Percentiles rank a stretch among this genome's conserved stretches.
phyloP scores from a whole-genome alignment of 2,113 vertebrate genomes.

The Chelonoidis abingdonii region DNA sequence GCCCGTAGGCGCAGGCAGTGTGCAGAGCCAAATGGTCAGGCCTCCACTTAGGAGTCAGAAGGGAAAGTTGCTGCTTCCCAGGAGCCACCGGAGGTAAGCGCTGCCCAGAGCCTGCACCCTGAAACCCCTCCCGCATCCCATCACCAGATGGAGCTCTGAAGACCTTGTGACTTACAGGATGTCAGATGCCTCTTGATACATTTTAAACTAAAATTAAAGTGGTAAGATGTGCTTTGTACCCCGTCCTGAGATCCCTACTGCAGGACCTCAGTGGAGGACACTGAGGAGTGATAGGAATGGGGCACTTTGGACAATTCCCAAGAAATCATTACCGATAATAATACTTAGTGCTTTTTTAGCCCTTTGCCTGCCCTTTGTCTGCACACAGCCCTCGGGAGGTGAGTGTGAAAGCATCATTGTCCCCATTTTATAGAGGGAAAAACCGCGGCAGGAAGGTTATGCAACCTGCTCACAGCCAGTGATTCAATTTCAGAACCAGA shows the following conservation, averaged over 20 bases:
- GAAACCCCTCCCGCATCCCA: no score
- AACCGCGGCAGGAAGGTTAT: background rate
- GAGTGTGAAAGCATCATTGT: accelerated
- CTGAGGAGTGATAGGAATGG: background rate
- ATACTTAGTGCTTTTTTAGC: background rate
- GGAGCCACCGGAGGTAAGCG: no score
- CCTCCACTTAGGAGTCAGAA: no score
- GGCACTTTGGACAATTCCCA: background rate
- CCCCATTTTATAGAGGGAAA: background rate
- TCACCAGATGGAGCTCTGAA: background rate
- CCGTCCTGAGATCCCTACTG: background rate
- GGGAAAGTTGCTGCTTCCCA: no score
- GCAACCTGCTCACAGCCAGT: background rate
- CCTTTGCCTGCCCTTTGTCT: background rate
- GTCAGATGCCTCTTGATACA: background rate
- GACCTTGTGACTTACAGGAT: background rate
- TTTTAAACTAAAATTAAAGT: background rate
- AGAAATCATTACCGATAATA: background rate
- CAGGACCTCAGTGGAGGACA: background rate
- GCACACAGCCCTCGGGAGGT: background rate
- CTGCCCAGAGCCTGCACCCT: no score
- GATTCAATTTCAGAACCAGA: background rate
- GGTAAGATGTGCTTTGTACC: no score
- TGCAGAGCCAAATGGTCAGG: no score
- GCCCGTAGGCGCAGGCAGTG: no score